Evolutionary conservation across 2,888 invertebrate genomes (phyloP), one percentile per base, ranked within the genome.

Genomic region (Cheilosia urbana): DNA sequence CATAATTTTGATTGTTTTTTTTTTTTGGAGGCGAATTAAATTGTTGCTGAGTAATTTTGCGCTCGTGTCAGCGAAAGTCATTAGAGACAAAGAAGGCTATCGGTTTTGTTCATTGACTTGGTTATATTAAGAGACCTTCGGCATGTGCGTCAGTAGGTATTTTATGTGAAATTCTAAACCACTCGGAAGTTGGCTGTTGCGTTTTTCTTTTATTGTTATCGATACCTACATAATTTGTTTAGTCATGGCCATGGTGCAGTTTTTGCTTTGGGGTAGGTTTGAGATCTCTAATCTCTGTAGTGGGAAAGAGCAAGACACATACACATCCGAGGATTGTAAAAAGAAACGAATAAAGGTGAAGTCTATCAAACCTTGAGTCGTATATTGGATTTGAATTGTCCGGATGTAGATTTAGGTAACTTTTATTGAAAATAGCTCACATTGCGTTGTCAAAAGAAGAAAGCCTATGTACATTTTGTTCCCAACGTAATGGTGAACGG

Each of bases 31-130:
- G 45, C 40, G 7, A 79, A 75, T 37, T 30, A 37, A 63, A 11
- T 42, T 57, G 60, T 53, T 68, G 83, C 79, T 73, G 76, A 82
- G 27, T 60, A 21, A 63, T 34, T 69, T 57, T 17, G 49, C 47
- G 83, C 73, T 47, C 58, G 45, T 69, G 72, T 84, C 62, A 75
- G 79, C 83, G 69, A 76, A 82, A 82, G 73, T 84, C 68, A 65
- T 58, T 65, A 65, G 19, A 79, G 40, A 49, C 68, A 69, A 63
- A 68, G 68, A 73, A 83, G 78, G 83, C 68, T 68, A 73, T 72
- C 51, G 60, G 57, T 34, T 66, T 42, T 63, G 68, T 63, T 78
- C 63, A 78, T 68, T 82, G 71, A 71, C 57, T 82, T 69, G 40
- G 34, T 24, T 49, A 37, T 49, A 45, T 62, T 45, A 27, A 47